Evolutionary conservation across 2,797 vertebrate species (phyloP).

Genomic region (Octomys mimax): DNA sequence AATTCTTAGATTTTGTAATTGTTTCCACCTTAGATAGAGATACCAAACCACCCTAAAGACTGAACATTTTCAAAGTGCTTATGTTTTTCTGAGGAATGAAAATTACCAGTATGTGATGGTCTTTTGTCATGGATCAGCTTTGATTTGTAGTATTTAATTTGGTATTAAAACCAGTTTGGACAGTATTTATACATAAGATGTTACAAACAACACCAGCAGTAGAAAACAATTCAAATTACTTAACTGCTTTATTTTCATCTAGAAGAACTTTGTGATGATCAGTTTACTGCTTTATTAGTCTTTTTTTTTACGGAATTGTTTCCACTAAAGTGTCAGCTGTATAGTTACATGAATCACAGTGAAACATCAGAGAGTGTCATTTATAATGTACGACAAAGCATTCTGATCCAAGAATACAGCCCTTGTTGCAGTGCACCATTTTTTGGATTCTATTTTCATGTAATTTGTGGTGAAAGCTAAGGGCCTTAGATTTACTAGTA

Average conservation of each 20-base stretch:
- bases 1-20: slow-evolving; percentile 68
- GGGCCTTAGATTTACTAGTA: slow-evolving; percentile 62
- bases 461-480: slow-evolving; percentile 71
- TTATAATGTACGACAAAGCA: slow-evolving; percentile 77
- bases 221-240: slow-evolving; percentile 68
- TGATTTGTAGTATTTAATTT: background rate
- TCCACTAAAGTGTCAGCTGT: slow-evolving; percentile 76
- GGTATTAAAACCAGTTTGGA: slow-evolving; percentile 59
- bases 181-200: slow-evolving; percentile 42
- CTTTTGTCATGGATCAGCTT: background rate
- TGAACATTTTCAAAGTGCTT: background rate
- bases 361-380: slow-evolving; percentile 76
- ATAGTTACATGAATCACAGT: slow-evolving; percentile 73
- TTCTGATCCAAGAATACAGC: slow-evolving; percentile 80
- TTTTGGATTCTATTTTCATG: slow-evolving; percentile 67
- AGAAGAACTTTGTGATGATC: slow-evolving; percentile 76
- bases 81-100: slow-evolving; percentile 6
- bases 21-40: slow-evolving; percentile 55
- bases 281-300: slow-evolving; percentile 72
- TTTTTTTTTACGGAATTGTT: slow-evolving; percentile 75
- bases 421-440: slow-evolving; percentile 59
- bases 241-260: slow-evolving; percentile 67
- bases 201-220: slow-evolving; percentile 60
- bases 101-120: background rate
- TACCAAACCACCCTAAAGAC: slow-evolving; percentile 11